phyloP scores from a whole-genome alignment of 92 coral and sea anemone genomes.

The Palythoa grandiflora region DNA sequence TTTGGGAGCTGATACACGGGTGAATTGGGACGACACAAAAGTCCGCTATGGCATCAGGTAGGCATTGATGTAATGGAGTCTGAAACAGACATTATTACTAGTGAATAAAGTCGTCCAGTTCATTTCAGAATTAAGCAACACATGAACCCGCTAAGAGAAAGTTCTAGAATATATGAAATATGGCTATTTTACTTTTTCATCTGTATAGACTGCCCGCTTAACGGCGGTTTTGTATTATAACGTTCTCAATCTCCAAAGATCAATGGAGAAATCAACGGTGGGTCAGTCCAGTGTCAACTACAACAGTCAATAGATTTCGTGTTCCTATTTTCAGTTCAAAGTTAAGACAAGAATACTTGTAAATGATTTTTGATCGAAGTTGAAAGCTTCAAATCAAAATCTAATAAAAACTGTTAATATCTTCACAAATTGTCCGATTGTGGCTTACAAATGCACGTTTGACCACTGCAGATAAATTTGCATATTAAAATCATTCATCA shows the following conservation, averaged over 20 bases:
- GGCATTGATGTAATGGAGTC: background rate
- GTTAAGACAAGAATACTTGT: background rate
- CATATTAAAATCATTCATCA: conserved; percentile 16
- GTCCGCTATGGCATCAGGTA: conserved; percentile 28
- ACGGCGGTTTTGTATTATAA: background rate
- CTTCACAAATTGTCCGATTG: background rate
- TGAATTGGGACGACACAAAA: background rate
- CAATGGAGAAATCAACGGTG: background rate
- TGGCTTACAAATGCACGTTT: background rate
- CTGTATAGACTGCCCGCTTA: background rate
- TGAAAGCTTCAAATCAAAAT: background rate
- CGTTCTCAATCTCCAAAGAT: background rate
- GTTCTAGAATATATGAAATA: background rate
- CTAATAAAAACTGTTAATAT: background rate
- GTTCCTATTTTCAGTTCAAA: background rate
- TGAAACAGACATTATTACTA: conserved; percentile 10
- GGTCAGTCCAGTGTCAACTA: conserved; percentile 25
- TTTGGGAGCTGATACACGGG: background rate
- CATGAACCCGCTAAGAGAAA: background rate
- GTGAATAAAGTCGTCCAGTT: conserved; percentile 5
- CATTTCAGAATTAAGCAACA: background rate
- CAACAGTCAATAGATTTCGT: conserved; percentile 9
- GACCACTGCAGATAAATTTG: background rate
- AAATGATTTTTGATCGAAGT: background rate
- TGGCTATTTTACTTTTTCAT: background rate